Conservation (phyloP, 2,888 invertebrate species). For the Sipha maydis region DNA sequence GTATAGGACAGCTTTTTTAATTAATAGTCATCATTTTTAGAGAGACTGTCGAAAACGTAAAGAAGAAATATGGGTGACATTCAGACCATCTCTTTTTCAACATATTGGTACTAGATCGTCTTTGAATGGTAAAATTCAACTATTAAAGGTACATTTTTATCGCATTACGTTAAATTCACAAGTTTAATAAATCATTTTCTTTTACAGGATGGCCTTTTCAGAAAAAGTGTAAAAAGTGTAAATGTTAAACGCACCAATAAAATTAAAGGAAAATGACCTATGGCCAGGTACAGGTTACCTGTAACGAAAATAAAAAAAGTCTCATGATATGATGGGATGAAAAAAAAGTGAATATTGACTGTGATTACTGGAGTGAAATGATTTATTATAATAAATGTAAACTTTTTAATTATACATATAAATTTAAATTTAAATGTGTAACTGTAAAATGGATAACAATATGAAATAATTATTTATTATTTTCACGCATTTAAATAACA, state of each 20-base stretch:
- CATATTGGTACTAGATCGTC: slow-evolving; percentile 96
- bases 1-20: background rate
- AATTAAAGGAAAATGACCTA: slow-evolving; percentile 44
- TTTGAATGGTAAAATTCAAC: slow-evolving; percentile 94
- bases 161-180: too few species aligned
- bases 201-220: slow-evolving; percentile 35
- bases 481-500: background rate
- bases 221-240: slow-evolving; percentile 18
- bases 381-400: background rate
- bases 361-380: slow-evolving; percentile 37
- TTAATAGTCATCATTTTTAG: slow-evolving; percentile 70
- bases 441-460: background rate
- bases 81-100: slow-evolving; percentile 91
- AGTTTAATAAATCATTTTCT: background rate
- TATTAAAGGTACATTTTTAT: slow-evolving; percentile 77
- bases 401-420: background rate
- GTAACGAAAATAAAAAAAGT: slow-evolving; percentile 38
- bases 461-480: background rate
- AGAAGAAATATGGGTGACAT: slow-evolving; percentile 82
- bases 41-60: slow-evolving; percentile 85
- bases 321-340: slow-evolving; percentile 4
- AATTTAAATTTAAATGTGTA: background rate
- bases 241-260: slow-evolving; percentile 35
- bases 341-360: slow-evolving; percentile 14
- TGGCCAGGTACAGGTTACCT: slow-evolving; percentile 50